A percentile compares a stretch with the other conserved stretches of the same genome.
Conservation (phyloP, 2,888 invertebrate genomes). For the Trachelus iudaicus region DNA sequence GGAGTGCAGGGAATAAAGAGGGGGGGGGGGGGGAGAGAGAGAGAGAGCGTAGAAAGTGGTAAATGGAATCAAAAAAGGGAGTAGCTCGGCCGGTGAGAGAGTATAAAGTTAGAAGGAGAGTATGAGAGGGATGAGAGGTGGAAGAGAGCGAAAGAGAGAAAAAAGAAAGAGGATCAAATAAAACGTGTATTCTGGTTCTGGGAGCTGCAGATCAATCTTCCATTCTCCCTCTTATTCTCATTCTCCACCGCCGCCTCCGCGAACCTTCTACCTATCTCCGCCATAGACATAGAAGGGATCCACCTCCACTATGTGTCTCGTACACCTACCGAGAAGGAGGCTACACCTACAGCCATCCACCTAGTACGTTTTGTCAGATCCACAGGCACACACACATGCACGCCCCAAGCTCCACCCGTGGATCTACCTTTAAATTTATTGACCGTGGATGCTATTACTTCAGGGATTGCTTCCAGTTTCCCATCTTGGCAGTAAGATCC, state of each 20-base stretch:
- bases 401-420: not conserved
- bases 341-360: too few species aligned
- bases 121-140: too few species aligned
- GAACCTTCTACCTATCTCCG: constrained; percentile 33
- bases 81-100: too few species aligned
- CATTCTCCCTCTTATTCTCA: constrained; percentile 35
- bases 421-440: constrained; percentile 41
- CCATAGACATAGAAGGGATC: too few species aligned
- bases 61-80: too few species aligned
- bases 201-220: constrained; percentile 46
- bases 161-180: constrained; percentile 34
- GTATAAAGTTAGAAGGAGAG: too few species aligned
- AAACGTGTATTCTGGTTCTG: constrained; percentile 28
- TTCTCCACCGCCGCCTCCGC: constrained; percentile 34
- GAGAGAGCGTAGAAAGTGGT: too few species aligned
- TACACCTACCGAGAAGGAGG: too few species aligned
- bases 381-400: not conserved
- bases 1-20: not conserved
- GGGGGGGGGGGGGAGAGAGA: not conserved
- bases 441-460: constrained; percentile 46
- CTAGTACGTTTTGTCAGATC: too few species aligned
- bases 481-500: constrained; percentile 2
- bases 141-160: too few species aligned
- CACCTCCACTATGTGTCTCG: too few species aligned
- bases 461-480: constrained; percentile 35